Conservation (phyloP, 2,113 vertebrate species). For the Scomber japonicus region DNA sequence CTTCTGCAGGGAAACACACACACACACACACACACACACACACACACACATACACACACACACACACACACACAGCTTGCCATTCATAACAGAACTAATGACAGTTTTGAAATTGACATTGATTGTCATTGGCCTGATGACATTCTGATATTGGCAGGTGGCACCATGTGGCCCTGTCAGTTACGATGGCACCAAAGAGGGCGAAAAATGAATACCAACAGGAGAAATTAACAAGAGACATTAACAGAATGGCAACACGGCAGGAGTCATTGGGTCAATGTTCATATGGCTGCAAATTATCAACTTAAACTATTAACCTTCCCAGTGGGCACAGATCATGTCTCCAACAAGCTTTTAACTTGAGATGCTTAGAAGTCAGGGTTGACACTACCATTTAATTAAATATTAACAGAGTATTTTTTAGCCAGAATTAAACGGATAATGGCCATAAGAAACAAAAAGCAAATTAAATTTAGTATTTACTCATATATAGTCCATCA, state of each 20-base stretch:
- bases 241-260: constrained; percentile 3
- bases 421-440: constrained; percentile 1
- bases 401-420: constrained; percentile 8
- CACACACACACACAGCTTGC: constrained; percentile 22
- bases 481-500: not conserved
- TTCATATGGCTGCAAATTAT: constrained; percentile 27
- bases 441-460: not conserved
- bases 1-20: constrained; percentile 83
- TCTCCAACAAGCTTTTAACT: constrained; percentile 37
- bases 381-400: not conserved
- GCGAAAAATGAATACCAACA: constrained; percentile 34
- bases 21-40: constrained; percentile 52
- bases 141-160: constrained; percentile 44
- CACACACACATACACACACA: constrained; percentile 18
- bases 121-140: constrained; percentile 47
- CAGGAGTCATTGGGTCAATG: constrained; percentile 8
- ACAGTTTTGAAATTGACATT: constrained; percentile 39
- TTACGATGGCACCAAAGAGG: constrained; percentile 27
- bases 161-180: constrained; percentile 57
- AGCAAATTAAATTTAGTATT: not conserved
- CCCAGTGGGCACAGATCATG: constrained; percentile 4
- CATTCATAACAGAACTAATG: constrained; percentile 32
- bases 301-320: constrained; percentile 35
- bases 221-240: constrained; percentile 44
- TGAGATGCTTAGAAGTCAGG: constrained; percentile 23